Base-by-base conservation (phyloP, 2,888 invertebrate species). In the Drosophila maculinotata region DNA sequence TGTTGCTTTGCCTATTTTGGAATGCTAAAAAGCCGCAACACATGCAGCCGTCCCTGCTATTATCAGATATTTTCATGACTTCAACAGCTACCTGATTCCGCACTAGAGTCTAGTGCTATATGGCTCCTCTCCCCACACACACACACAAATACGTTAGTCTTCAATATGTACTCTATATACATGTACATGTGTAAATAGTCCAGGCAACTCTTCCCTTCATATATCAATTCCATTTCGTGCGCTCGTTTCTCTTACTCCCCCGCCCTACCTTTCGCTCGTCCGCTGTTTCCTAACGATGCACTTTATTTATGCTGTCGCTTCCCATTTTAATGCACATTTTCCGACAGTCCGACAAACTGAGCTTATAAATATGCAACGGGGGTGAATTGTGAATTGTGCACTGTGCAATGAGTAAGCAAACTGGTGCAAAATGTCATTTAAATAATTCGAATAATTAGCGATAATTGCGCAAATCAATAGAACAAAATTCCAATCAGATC, bases 351-450 rank as follows among this genome's bases (percentile, higher is more conserved):
- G 42, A 31, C 69, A 66, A 65, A 30, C 20, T 69, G 45, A 51
- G 33, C 79, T 84, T 53, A 81, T 81, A 57, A 81, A 81, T 84
- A 81, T 81, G 54, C 67, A 81, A 38, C 51, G 20, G 2, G 30
- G 10, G 36, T n/a, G n/a, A n/a, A n/a, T n/a, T n/a, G 23, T n/a
- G 6, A 49, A 15, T n/a, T 44, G 35, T 17, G 44, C 10, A 15
- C n/a, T 20, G 12, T 9, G 10, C 8, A 20, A 62, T 79, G 82
- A 81, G 47, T 63, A 57, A 78, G 56, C 64, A 56, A 78, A 69
- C 36, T 69, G 66, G 39, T 38, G 45, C 77, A 64, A 69, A 71
- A 51, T 53, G 49, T 35, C 35, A 59, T 35, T 42, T 17, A 9
- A 31, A 33, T 47, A 42, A 52, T 47, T 45, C 45, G 39, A 57